Conservation (phyloP, 2,888 invertebrate species). For the Cotesia congregata region DNA sequence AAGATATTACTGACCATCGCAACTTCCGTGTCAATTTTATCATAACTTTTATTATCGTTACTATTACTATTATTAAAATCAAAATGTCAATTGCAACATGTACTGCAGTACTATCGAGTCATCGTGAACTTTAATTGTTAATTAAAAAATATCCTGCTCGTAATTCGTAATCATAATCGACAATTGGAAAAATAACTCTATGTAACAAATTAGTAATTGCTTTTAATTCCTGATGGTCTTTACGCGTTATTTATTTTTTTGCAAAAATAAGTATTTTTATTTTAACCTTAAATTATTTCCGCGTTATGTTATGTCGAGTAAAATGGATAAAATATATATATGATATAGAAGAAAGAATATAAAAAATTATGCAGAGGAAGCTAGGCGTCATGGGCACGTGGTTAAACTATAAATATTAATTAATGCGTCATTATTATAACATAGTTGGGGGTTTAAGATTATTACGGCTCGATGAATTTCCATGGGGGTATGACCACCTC, state of each 20-base stretch:
- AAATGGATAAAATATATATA: conserved; percentile 33
- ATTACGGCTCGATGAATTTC: conserved; percentile 56
- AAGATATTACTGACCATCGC: conserved; percentile 18
- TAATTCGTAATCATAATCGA: not conserved
- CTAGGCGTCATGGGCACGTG: conserved; percentile 57
- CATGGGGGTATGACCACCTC: conserved; percentile 45
- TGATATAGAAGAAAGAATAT: conserved; percentile 30
- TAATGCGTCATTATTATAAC: conserved; percentile 61
- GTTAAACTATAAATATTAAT: conserved; percentile 67
- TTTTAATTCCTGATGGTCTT: too few relatives aligned
- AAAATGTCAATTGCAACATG: not conserved
- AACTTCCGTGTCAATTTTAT: conserved; percentile 33
- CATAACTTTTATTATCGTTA: conserved; percentile 4
- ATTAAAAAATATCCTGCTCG: not conserved
- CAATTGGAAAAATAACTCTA: not conserved
- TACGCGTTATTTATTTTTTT: too few relatives aligned
- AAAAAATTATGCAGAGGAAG: conserved; percentile 47
- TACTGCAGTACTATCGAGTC: not conserved
- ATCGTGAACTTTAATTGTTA: not conserved
- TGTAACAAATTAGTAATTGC: not conserved
- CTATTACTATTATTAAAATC: not conserved
- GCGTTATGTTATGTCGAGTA: conserved; percentile 2
- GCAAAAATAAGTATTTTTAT: not conserved
- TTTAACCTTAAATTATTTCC: not conserved
- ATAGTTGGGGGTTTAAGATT: conserved; percentile 43